Percentiles rank a stretch among this genome's conserved stretches.
phyloP scores from a whole-genome alignment of 2,113 vertebrate genomes.

The Lanius collurio region DNA sequence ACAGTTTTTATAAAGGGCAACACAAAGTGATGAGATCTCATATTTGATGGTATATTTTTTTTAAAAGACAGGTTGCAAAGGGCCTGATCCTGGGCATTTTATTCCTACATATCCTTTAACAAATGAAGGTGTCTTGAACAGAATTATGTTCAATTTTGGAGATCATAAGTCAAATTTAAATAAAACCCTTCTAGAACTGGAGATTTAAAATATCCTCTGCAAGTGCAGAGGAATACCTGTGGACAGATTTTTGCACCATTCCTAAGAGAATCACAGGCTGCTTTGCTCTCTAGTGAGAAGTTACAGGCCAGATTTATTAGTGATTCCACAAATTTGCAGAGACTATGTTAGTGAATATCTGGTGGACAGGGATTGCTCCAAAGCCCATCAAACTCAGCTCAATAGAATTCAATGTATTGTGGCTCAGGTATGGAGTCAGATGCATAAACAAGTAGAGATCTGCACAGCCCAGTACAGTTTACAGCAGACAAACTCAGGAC shows the following conservation, averaged over 20 bases:
- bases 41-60: background rate
- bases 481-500: background rate
- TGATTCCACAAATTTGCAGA: background rate
- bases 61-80: background rate
- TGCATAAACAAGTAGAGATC: background rate
- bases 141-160: background rate
- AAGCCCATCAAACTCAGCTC: background rate
- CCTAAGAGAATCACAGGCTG: background rate
- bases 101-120: background rate
- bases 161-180: background rate
- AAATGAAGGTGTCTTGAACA: background rate
- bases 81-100: background rate
- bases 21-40: background rate
- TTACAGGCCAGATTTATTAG: background rate
- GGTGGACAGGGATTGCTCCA: background rate
- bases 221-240: background rate
- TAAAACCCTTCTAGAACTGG: background rate
- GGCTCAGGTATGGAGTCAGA: background rate
- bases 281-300: background rate
- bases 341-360: rapidly evolving
- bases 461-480: background rate
- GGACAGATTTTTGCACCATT: background rate
- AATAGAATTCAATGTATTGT: background rate
- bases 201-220: background rate
- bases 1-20: background rate